These are phyloP conservation scores for Samia ricini DNA, from an alignment of 1,140 invertebrate genomes.

Conservation along the genomic window DNA sequence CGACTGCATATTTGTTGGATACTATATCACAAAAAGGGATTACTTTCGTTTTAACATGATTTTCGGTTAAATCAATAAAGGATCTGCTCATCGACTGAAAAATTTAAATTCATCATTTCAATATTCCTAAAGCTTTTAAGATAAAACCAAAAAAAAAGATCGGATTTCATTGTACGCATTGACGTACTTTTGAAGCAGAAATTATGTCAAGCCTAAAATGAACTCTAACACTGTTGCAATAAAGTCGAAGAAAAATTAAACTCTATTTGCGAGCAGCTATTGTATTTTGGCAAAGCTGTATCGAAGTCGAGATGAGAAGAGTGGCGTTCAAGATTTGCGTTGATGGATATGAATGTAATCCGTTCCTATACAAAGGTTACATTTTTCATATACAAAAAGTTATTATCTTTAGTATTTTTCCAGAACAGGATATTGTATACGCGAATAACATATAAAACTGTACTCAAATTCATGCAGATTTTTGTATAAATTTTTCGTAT, in stretches of 20 bases:
- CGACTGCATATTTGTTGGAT: no score
- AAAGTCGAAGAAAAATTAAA: slow-evolving; percentile 15
- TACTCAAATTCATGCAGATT: no score
- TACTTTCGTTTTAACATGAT: background rate
- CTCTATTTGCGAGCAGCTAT: slow-evolving; percentile 11
- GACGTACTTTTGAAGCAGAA: slow-evolving; percentile 11
- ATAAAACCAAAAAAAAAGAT: slow-evolving; percentile 26
- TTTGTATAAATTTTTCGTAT: no score
- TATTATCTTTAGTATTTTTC: background rate
- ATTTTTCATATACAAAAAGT: background rate
- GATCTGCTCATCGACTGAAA: slow-evolving; percentile 38
- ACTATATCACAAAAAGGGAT: no score
- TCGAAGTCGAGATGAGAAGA: slow-evolving; percentile 9
- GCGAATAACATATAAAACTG: background rate
- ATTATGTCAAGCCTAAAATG: slow-evolving; percentile 8
- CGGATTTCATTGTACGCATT: slow-evolving; percentile 19
- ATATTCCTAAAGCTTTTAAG: slow-evolving; percentile 24
- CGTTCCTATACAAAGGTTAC: slow-evolving; percentile 4
- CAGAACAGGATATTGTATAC: background rate
- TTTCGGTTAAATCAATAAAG: slow-evolving; percentile 33
- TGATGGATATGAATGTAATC: slow-evolving; percentile 9
- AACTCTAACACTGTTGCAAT: slow-evolving; percentile 14
- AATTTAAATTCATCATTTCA: slow-evolving; percentile 35
- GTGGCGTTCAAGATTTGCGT: slow-evolving; percentile 18
- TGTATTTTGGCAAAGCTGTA: slow-evolving; percentile 18